phyloP scores from a whole-genome alignment of 2,888 invertebrate species.

The Sarcophaga variegata region DNA sequence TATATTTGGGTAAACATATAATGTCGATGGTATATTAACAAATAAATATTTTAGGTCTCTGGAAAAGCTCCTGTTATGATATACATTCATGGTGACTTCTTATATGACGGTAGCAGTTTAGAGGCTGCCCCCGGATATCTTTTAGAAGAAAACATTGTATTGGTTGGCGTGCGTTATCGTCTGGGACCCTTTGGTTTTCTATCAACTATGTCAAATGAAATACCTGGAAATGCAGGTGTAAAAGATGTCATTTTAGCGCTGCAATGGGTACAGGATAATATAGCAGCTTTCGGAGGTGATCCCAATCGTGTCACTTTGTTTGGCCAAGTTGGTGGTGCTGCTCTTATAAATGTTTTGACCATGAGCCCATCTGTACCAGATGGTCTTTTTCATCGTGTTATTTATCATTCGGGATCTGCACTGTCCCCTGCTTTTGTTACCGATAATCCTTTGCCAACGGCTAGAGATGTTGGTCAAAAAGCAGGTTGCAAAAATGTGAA shows the following conservation, averaged over 20 bases:
- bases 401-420: slow-evolving; percentile 83
- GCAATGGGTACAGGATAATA: slow-evolving; percentile 83
- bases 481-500: slow-evolving; percentile 79
- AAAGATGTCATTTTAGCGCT: slow-evolving; percentile 83
- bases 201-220: slow-evolving; percentile 82
- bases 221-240: slow-evolving; percentile 84
- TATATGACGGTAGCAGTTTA: slow-evolving; percentile 79
- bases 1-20: background rate
- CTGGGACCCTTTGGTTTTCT: slow-evolving; percentile 83
- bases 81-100: slow-evolving; percentile 82
- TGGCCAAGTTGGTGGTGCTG: slow-evolving; percentile 83
- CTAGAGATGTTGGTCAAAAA: slow-evolving; percentile 79
- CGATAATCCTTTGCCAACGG: slow-evolving; percentile 78
- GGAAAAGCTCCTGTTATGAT: slow-evolving; percentile 81
- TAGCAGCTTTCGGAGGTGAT: slow-evolving; percentile 83
- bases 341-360: slow-evolving; percentile 82
- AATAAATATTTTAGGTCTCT: slow-evolving; percentile 72
- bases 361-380: slow-evolving; percentile 80
- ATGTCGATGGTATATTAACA: background rate
- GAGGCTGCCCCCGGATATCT: slow-evolving; percentile 81
- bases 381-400: slow-evolving; percentile 83
- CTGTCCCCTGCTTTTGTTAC: slow-evolving; percentile 83
- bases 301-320: slow-evolving; percentile 82
- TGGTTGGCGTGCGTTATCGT: slow-evolving; percentile 83
- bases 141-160: slow-evolving; percentile 82